phyloP scores from a whole-genome alignment of 2,797 vertebrate genomes.

The Ctenochaetus hawaiiensis region DNA sequence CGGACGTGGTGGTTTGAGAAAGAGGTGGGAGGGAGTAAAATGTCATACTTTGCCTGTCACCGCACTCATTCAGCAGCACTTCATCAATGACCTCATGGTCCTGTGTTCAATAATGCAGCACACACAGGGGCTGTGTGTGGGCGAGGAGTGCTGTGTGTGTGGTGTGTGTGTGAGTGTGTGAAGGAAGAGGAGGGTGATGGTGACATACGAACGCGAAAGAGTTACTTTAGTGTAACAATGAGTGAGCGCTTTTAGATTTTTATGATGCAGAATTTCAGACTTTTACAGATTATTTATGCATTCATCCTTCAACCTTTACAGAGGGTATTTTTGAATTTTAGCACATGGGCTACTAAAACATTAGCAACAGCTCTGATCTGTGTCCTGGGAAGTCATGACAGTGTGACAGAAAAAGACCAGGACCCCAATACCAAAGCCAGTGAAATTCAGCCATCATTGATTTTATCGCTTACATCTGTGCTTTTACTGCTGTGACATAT shows the following conservation, averaged over 20 bases:
- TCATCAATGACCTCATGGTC: conserved; percentile 68
- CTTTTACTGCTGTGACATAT: not conserved
- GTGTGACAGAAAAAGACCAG: not conserved
- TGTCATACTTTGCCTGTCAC: conserved; percentile 51
- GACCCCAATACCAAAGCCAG: not conserved
- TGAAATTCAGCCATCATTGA: not conserved
- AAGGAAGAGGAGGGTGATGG: conserved; percentile 18
- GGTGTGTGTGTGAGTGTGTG: conserved; percentile 16
- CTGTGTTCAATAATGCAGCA: conserved; percentile 35
- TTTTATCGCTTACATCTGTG: not conserved
- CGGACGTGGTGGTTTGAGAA: conserved; percentile 24
- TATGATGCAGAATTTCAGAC: not conserved
- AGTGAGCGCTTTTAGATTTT: conserved; percentile 15
- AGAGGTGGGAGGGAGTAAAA: conserved; percentile 53
- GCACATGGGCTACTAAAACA: not conserved
- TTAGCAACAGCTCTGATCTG: not conserved
- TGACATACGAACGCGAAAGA: conserved; percentile 32
- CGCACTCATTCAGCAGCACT: conserved; percentile 46
- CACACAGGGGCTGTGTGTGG: conserved; percentile 34
- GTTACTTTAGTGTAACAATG: conserved; percentile 17
- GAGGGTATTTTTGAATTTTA: not conserved
- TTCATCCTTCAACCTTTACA: not conserved
- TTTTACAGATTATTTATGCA: not conserved
- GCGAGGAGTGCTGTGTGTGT: conserved; percentile 30
- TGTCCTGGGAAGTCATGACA: not conserved